A percentile compares a stretch with the other conserved stretches of the same genome.
Conservation (phyloP, 2,797 vertebrate species). For the Loriculus beryllinus region DNA sequence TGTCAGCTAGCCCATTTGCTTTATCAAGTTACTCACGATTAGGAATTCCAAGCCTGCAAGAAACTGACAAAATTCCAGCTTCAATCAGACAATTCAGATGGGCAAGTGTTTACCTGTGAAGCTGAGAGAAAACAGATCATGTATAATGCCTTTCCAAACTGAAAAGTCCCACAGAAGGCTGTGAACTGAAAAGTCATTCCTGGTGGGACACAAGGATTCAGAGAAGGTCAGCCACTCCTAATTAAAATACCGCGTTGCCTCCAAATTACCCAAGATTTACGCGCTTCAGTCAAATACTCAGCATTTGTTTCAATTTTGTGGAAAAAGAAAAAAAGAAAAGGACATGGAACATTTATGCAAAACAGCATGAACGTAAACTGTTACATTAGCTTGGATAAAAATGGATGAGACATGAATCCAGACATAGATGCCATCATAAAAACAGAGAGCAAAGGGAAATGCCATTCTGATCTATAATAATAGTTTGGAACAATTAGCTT, state of each 20-base stretch:
- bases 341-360: not conserved
- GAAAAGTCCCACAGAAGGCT: slow-evolving; percentile 70
- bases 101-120: slow-evolving; percentile 17
- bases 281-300: not conserved
- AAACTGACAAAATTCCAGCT: slow-evolving; percentile 18
- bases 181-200: slow-evolving; percentile 67
- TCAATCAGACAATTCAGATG: slow-evolving; percentile 3
- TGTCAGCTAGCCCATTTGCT: not conserved
- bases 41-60: not conserved
- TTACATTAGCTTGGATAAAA: not conserved
- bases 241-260: slow-evolving; percentile 47
- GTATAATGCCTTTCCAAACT: slow-evolving; percentile 22
- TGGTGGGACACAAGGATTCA: slow-evolving; percentile 26
- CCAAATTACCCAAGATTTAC: not conserved
- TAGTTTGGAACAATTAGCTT: not conserved
- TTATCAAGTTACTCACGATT: not conserved
- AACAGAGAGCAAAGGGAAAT: not conserved
- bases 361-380: not conserved
- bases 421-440: not conserved
- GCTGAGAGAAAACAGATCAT: slow-evolving; percentile 31
- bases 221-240: slow-evolving; percentile 38
- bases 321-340: not conserved
- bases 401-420: not conserved
- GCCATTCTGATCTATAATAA: not conserved
- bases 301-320: not conserved